Evolutionary conservation across 1,140 invertebrate genomes (phyloP), one percentile per base, ranked within the genome.

Genomic region (Apis dorsata): DNA sequence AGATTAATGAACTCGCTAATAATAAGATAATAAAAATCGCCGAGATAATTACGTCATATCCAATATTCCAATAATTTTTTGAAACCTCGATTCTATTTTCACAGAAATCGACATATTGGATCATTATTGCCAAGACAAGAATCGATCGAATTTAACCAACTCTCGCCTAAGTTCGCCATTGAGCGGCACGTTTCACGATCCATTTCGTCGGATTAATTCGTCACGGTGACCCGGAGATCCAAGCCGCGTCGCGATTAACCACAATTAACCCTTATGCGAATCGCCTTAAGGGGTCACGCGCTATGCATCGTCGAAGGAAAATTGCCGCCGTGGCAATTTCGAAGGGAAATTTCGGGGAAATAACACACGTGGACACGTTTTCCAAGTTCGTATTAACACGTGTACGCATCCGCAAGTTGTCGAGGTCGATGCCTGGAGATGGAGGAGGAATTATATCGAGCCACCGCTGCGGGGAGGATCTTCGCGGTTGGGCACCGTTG

Each of bases 401-500:
- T 65, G 71, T 71, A 7, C 9, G 13, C 12, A 44, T 44, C 34
- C 34, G 24, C 24, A 34, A 34, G 34, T 34, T 34, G 34, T 34
- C 34, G 34, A 44, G 34, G 34, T 5, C 4, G 34, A 7, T 44
- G 34, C 34, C 5, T 7, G n/a, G 62, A 15, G 62, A 3, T n/a
- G 17, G 10, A 11, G 21, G 21, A 44, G 63, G 73, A 88, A 83
- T 87, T 80, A 87, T 77, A 83, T 84, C 63, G 82, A 57, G 28
- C 34, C 28, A 28, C 65, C 15, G 13, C 59, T 44, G 34, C 34
- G 34, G 34, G 57, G 34, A 28, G 69, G 55, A 80, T 84, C 82
- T 78, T 71, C 65, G 66, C 60, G 85, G 79, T 82, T 81, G 79
- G 63, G 34, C 49, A 49, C 72, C 65, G 62, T 66, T 80, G 84